These are phyloP conservation scores for Cryptosula pallasiana DNA, from an alignment of 2,888 invertebrate species.

Conservation along the genomic window DNA sequence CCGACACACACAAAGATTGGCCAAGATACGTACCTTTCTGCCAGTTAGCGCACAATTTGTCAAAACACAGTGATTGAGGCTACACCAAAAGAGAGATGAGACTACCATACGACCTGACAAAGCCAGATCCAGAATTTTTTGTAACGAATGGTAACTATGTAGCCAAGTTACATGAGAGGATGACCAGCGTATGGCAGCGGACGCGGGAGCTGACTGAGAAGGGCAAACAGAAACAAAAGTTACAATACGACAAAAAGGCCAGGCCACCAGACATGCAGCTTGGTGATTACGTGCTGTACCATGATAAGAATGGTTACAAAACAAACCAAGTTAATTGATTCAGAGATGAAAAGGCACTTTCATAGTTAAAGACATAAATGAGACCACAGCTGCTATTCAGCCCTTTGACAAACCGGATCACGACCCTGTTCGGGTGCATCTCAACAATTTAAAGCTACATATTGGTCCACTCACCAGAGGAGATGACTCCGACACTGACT, in stretches of 20 bases:
- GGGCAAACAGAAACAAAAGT: neutral
- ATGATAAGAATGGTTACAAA: neutral
- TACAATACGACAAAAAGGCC: neutral
- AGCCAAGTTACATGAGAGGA: neutral
- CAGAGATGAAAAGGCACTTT: neutral
- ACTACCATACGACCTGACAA: neutral
- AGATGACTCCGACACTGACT: neutral
- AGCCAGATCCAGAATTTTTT: neutral
- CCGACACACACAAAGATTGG: neutral
- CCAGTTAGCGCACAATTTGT: neutral
- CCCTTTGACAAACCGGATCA: neutral
- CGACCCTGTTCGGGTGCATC: neutral
- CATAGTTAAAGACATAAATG: neutral
- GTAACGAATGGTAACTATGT: neutral
- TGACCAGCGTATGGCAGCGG: neutral
- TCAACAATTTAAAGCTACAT: neutral
- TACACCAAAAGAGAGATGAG: neutral
- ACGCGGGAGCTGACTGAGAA: neutral
- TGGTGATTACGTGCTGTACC: neutral
- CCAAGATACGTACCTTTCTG: neutral
- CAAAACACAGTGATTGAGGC: neutral
- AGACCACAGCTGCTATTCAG: neutral
- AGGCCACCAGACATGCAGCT: neutral
- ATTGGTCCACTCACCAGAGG: neutral
- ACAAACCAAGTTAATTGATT: neutral